phyloP scores from a whole-genome alignment of 2,888 invertebrate species.

The Candidula unifasciata region DNA sequence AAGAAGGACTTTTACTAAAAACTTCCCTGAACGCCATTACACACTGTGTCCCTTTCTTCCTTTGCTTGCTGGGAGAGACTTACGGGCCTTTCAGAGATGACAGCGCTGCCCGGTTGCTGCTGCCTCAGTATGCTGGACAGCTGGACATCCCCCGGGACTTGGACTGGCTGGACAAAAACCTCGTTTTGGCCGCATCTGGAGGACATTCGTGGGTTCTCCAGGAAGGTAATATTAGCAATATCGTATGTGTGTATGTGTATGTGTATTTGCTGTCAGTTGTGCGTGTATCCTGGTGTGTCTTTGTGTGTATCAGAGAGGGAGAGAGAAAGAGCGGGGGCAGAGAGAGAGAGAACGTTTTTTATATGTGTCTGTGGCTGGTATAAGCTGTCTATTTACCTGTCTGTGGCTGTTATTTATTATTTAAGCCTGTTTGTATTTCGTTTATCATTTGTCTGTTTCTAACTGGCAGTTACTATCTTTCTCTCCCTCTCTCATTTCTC shows the following conservation, averaged over 20 bases:
- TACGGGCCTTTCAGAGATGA: conserved; percentile 68
- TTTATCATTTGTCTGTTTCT: too few relatives aligned
- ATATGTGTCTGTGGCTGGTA: too few relatives aligned
- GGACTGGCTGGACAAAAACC: conserved; percentile 67
- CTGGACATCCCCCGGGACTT: not conserved
- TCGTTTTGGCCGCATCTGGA: conserved; percentile 68
- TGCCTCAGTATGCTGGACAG: not conserved
- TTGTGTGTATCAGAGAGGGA: too few relatives aligned
- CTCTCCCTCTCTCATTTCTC: too few relatives aligned
- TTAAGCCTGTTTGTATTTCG: too few relatives aligned
- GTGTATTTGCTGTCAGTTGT: too few relatives aligned
- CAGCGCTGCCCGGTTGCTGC: not conserved
- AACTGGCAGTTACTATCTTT: too few relatives aligned
- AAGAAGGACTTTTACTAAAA: conserved; percentile 64
- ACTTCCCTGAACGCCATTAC: conserved; percentile 68
- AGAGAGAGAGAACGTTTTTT: too few relatives aligned
- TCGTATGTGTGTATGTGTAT: not conserved
- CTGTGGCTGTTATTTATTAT: too few relatives aligned
- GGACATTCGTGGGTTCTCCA: conserved; percentile 75
- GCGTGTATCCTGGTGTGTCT: too few relatives aligned
- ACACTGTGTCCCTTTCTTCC: conserved; percentile 72
- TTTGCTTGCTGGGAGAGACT: conserved; percentile 74
- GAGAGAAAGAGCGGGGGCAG: too few relatives aligned
- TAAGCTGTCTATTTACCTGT: too few relatives aligned
- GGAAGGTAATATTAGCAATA: conserved; percentile 52